These are phyloP conservation scores for Cavia porcellus DNA, from an alignment of 2,113 vertebrate genomes.

Conservation along the genomic window DNA sequence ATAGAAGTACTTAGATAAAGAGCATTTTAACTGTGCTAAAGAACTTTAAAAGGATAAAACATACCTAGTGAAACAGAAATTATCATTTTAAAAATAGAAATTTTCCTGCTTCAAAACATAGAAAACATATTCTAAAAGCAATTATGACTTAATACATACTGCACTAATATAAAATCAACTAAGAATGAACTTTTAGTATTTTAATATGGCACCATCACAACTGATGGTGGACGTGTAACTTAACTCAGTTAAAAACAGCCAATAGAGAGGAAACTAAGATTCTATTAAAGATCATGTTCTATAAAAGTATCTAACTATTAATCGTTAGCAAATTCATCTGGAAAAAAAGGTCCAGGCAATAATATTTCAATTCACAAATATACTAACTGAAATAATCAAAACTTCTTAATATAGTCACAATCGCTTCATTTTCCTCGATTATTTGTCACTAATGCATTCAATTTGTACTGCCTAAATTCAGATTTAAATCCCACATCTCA, in stretches of 20 bases:
- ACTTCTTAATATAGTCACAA: constrained; percentile 9
- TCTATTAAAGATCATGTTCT: not conserved
- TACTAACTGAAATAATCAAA: not conserved
- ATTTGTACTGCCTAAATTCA: not conserved
- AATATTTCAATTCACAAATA: constrained; percentile 22
- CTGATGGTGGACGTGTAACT: constrained; percentile 12
- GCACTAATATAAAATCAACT: constrained; percentile 24
- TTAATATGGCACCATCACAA: not conserved
- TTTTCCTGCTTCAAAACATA: constrained; percentile 48
- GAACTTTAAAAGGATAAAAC: not conserved
- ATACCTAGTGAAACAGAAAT: not conserved
- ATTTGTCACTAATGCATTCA: constrained; percentile 23
- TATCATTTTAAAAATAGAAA: constrained; percentile 38
- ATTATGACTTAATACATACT: not conserved
- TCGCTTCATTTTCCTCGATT: not conserved
- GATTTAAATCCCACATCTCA: not conserved
- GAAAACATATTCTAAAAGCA: constrained; percentile 41
- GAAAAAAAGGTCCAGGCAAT: not conserved
- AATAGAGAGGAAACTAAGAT: constrained; percentile 26
- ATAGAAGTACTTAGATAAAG: not conserved
- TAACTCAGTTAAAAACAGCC: constrained; percentile 46
- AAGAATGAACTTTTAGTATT: not conserved
- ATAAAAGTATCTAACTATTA: constrained; percentile 3
- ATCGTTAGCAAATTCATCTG: constrained; percentile 34
- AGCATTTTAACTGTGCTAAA: constrained; percentile 49